Base-by-base conservation (phyloP, 30 jellyfish, hydroid and myxozoan species). In the Aurelia coerulea region DNA sequence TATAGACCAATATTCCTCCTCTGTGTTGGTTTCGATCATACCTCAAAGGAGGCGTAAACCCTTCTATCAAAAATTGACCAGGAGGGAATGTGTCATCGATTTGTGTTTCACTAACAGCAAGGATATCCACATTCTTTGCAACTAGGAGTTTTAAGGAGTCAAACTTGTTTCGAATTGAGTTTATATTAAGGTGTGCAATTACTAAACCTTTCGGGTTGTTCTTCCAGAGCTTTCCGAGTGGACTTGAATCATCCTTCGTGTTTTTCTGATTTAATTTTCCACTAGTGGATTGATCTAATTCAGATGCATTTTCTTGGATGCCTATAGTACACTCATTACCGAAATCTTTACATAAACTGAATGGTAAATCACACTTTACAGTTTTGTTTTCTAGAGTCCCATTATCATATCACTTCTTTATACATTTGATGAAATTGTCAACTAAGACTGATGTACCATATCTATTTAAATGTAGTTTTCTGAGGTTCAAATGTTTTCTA, bases 41-140 rank as follows among this genome's bases (percentile, higher is more conserved):
- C 49, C 91, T 68, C 68, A 68, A 68, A 56, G 91, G 85, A 32
- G 31, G 35, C 85, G 12, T 68, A 58, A 81, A 79, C 54, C 87
- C 91, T 51, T 81, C 85, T 32, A 81, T 66, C 84, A 68, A 11
- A 32, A 81, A 68, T 58, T 81, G 87, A 65, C 76, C 69, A 68
- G 88, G 74, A 50, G 91, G 76, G 87, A 81, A 81, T 42, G 91
- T 60, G 76, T 64, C 62, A 81, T 81, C 88, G 4, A 42, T 68
- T 69, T 66, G 67, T 49, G 91, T 81, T 58, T 81, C 91, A 81
- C 76, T 49, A 33, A 79, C 41, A 8, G 23, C 46, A 39, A 79
- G 67, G 53, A 62, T 37, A 32, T 76, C 86, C 10, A 76, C 68
- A 76, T 51, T 76, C 34, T 76, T 52, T 52, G 75, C 59, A 10